Evolutionary conservation across 1,140 invertebrate species (phyloP), one percentile per base, ranked within the genome.

Genomic region (Rhagoletis zephyria): DNA sequence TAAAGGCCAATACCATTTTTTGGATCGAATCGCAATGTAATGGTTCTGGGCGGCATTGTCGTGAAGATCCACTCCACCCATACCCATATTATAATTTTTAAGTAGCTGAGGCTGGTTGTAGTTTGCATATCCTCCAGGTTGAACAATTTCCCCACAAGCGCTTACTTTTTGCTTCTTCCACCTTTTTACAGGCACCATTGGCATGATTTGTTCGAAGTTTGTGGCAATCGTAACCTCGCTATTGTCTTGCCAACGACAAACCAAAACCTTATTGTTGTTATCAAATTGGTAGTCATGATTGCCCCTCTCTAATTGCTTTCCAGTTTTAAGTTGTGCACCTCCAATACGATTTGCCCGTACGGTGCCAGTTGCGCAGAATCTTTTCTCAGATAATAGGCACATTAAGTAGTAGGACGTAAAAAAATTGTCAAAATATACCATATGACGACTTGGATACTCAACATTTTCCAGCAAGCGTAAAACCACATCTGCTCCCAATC

Each of bases 81-180:
- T 88, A 60, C 77, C 48, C 59, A 86, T 87, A 65, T 89, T 86
- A 30, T 74, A 74, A 30, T 74, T 40, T 40, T 74, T 74, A 74
- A 74, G 9, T 9, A 74, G 14, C 30, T 74, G 14, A n/a, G 1
- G 67, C 30, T 74, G 67, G 85, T 59, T 60, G 45, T 61, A 61
- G 40, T 40, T 60, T 40, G 63, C 60, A 63, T 51, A 85, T 3
- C 10, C 12, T 51, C 77, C 77, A 7, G 16, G 7, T 51, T 85
- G 10, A 3, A 51, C 56, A 40, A 61, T 63, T 85, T n/a, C 63
- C 16, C 85, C 85, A 85, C 63, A 51, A 7, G n/a, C 40, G 30
- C 16, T 61, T 61, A 30, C 63, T 74, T 74, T 40, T n/a, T 14
- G 9, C 30, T 74, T 74, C 30, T 85, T 60, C 42, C 42, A 56